phyloP scores from a whole-genome alignment of 2,113 vertebrate genomes.

The Xenopus tropicalis region UCB_Xtro_10.0 CM004448.2:47502001-47502500 shows the following conservation, averaged over 20 bases:
- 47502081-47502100: too few species aligned
- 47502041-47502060: too few species aligned
- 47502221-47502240: conserved; percentile 20
- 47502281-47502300: conserved; percentile 13
- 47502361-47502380: conserved; percentile 27
- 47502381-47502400: conserved; percentile 11
- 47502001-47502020: too few species aligned
- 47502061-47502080: too few species aligned
- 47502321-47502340: conserved; percentile 10
- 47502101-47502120: background rate
- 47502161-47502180: conserved; percentile 14
- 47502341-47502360: conserved; percentile 17
- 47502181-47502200: conserved; percentile 12
- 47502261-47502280: conserved; percentile 19
- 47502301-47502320: conserved; percentile 12
- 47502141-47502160: conserved; percentile 15
- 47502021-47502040: too few species aligned
- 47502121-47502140: background rate
- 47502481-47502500: background rate
- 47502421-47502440: background rate
- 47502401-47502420: conserved; percentile 9
- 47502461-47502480: background rate
- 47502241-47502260: conserved; percentile 14
- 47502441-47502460: background rate
- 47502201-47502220: conserved; percentile 10